Evolutionary conservation across 2,888 invertebrate species (phyloP).

Genomic region (Thecocarcelia acutangulata): DNA sequence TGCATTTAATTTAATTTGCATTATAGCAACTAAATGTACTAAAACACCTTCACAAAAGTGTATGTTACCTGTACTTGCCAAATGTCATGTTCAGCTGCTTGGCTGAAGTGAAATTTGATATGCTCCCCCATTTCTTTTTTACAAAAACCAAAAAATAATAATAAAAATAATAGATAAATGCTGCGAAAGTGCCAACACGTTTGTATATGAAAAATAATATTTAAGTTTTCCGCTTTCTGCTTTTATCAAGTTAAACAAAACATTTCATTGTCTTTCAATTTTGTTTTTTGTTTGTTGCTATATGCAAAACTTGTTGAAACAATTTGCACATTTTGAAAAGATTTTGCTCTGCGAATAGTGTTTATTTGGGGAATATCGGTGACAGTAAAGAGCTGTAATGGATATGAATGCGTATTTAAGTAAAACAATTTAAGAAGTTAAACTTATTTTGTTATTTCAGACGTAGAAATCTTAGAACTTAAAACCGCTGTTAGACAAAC

Average conservation of each 20-base stretch:
- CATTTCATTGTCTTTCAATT: neutral
- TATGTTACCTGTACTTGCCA: too few species aligned
- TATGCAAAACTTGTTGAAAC: neutral
- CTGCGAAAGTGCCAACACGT: slow-evolving; percentile 48
- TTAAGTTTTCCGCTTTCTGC: slow-evolving; percentile 5
- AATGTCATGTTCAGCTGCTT: too few species aligned
- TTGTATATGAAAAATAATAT: slow-evolving; percentile 25
- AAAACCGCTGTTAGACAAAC: too few species aligned
- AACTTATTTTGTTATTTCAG: too few species aligned
- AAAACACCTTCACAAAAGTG: too few species aligned
- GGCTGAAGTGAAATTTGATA: slow-evolving; percentile 51
- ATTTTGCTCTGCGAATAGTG: neutral
- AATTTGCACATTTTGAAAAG: slow-evolving; percentile 22
- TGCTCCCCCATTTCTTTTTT: neutral
- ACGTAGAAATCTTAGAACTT: too few species aligned
- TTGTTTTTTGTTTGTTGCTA: neutral
- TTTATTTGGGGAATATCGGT: slow-evolving; percentile 22
- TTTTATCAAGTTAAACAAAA: slow-evolving; percentile 13
- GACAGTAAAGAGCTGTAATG: slow-evolving; percentile 5
- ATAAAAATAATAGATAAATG: neutral
- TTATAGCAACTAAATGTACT: too few species aligned
- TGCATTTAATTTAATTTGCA: too few species aligned
- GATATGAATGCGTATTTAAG: neutral
- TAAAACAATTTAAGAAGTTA: neutral
- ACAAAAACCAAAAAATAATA: neutral